phyloP scores from a whole-genome alignment of 2,888 invertebrate genomes.

The Alcis repandata region DNA sequence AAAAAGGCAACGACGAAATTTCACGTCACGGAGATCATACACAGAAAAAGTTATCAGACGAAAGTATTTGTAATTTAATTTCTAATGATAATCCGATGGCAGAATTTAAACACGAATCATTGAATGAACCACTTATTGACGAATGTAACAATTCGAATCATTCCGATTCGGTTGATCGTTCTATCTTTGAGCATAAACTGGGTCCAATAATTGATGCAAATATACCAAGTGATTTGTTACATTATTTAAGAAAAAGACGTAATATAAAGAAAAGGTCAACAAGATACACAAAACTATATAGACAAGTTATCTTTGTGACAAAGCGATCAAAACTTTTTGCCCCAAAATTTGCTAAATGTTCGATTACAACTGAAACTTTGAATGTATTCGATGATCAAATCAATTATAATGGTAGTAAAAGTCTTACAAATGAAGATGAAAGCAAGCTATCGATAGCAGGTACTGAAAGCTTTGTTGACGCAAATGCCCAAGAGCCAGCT shows the following conservation, averaged over 20 bases:
- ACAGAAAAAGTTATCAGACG: neutral
- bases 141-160: neutral
- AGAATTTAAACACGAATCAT: neutral
- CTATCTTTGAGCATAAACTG: neutral
- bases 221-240: conserved; percentile 7
- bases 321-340: conserved; percentile 8
- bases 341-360: conserved; percentile 9
- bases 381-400: conserved; percentile 12
- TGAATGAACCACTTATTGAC: no score
- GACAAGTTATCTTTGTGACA: conserved; percentile 16
- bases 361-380: neutral
- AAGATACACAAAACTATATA: conserved; percentile 18
- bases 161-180: neutral
- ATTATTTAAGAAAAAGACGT: conserved; percentile 9
- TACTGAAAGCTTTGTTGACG: neutral
- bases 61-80: neutral
- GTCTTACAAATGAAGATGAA: neutral
- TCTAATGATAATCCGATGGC: neutral
- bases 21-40: no score
- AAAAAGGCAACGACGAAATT: no score
- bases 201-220: conserved; percentile 27
- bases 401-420: neutral
- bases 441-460: conserved; percentile 1
- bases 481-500: neutral
- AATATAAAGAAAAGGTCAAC: conserved; percentile 12